A percentile compares a stretch with the other conserved stretches of the same genome.
These are phyloP conservation scores for Arenicola marina DNA, from an alignment of 2,888 invertebrate genomes.

Conservation along the genomic window DNA sequence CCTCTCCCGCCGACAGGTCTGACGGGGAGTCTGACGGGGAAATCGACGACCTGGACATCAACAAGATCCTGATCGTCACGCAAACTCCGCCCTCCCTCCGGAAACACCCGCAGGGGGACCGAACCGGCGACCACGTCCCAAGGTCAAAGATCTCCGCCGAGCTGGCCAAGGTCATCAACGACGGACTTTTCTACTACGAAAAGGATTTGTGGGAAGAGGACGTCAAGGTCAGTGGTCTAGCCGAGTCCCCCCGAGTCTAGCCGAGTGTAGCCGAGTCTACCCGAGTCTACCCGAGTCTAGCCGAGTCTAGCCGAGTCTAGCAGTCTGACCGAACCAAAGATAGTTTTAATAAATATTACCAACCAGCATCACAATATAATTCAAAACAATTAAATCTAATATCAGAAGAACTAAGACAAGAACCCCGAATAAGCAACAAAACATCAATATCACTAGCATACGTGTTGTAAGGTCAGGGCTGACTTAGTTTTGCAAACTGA, in stretches of 20 bases:
- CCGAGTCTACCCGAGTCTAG: no score
- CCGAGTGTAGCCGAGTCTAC: background rate
- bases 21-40: slow-evolving; percentile 76
- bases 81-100: slow-evolving; percentile 70
- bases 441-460: no score
- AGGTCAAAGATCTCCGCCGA: slow-evolving; percentile 94
- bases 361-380: no score
- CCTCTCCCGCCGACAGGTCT: slow-evolving; percentile 43
- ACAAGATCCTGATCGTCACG: slow-evolving; percentile 92
- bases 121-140: slow-evolving; percentile 86
- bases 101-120: slow-evolving; percentile 87
- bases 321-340: no score
- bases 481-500: no score
- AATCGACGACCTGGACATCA: slow-evolving; percentile 88
- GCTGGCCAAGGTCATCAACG: slow-evolving; percentile 91
- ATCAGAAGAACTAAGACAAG: no score
- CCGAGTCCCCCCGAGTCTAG: background rate
- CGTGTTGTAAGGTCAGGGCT: no score
- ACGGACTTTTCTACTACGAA: slow-evolving; percentile 95
- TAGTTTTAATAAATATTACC: no score
- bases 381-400: no score
- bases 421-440: no score
- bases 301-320: no score
- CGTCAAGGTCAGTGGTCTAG: slow-evolving; percentile 1
- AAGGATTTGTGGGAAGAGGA: slow-evolving; percentile 83